Base-by-base conservation (phyloP, 2,797 vertebrate genomes). In the Rhinella marina region DNA sequence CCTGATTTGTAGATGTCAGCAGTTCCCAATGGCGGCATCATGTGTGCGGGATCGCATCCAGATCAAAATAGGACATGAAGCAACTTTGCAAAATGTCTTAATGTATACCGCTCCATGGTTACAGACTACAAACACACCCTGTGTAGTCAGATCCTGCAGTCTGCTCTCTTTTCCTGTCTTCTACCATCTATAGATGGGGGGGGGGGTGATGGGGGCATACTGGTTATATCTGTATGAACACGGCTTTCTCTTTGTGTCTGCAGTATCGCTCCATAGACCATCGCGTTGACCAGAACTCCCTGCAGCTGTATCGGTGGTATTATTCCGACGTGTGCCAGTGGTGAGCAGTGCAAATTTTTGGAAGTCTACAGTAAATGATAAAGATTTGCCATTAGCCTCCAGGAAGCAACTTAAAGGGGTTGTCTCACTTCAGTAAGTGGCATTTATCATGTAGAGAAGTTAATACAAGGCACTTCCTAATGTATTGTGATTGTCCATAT, bases 221-320 rank as follows among this genome's bases (percentile, higher is more conserved):
- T 41, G 41, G 41, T 7, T 64, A 3, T 64, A 25, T 68, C 1
- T 29, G 3, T 29, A 13, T 14, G 1, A 9, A 76, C 73, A 4
- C 25, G 13, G 48, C 73, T 13, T 27, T 27, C 64, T 29, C 27
- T 73, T 59, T 81, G 13, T 68, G 25, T 89, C 88, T 23, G 57
- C 89, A 99, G 98, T 99, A 98, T 91, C 96, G 97, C 21, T 98
- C 98, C 87, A 99, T 99, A 90, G 97, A 97, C 93, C 98, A 99
- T 91, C 95, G 97, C 0, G 94, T 99, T 90, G 98, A 99, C 27
- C 89, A 93, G 41, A 81, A 86, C 23, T 99, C 98, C 0, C 91
- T 99, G 57, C 91, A 92, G 89, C 94, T 99, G 41, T 98, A 97
- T 92, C 95, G 96, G 50, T 95, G 96, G 94, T 99, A 99, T 91